Evolutionary conservation across 2,113 vertebrate species (phyloP).

Genomic region (Phoxinus phoxinus): DNA sequence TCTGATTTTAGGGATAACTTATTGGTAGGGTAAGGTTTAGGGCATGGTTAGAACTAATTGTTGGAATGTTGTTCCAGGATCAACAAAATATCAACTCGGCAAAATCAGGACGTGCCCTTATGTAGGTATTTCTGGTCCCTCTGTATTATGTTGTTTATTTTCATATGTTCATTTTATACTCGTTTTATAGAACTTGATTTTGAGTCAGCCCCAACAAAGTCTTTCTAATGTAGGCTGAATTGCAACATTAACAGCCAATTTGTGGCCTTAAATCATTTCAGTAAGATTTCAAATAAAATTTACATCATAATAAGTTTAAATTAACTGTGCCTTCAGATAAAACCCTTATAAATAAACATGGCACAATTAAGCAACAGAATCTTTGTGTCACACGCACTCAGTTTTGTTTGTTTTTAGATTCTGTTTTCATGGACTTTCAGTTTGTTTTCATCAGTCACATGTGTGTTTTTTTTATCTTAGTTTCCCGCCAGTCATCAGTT

Average conservation of each 20-base stretch:
- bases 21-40: no score
- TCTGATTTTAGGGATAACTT: no score
- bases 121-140: neutral
- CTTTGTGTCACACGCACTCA: neutral
- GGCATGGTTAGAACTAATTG: no score
- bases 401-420: no score
- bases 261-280: neutral
- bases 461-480: no score
- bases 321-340: slow-evolving; percentile 9
- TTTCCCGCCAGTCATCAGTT: no score
- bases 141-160: neutral
- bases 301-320: slow-evolving; percentile 6
- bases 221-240: neutral
- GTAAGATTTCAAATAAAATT: slow-evolving; percentile 23
- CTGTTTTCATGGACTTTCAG: no score
- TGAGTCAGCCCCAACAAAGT: neutral
- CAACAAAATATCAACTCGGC: no score
- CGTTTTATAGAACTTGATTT: neutral
- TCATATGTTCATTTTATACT: neutral
- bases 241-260: slow-evolving; percentile 7
- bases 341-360: slow-evolving; percentile 27
- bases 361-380: slow-evolving; percentile 11
- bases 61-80: no score
- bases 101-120: no score
- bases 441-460: no score